Base-by-base conservation (phyloP, 2,113 vertebrate species). In the Suncus etruscus region DNA sequence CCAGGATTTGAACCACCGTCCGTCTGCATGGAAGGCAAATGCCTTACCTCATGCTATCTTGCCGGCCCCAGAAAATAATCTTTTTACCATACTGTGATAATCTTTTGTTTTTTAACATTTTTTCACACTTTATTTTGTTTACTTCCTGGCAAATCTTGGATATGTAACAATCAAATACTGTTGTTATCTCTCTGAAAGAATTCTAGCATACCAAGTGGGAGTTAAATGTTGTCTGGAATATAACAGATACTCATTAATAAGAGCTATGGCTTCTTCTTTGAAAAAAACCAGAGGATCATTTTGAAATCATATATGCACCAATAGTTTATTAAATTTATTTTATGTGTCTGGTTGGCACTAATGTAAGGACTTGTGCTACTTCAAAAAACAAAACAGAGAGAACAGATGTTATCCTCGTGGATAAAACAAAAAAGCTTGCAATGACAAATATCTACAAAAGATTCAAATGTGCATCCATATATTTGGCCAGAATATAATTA, bases 61-160 rank as follows among this genome's bases (percentile, higher is more conserved):
- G 39, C 39, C 5, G 39, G 39, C 39, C 39, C 39, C 39, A 3
- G 39, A 32, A 12, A 69, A 45, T 27, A 20, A n/a, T 77, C 25
- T 39, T 83, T 83, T 32, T 73, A 75, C 47, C 22, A 27, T 27
- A 11, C 14, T 32, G 3, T 29, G 27, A 54, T 58, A 54, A 10
- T 24, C 10, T 72, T n/a, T n/a, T n/a, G n/a, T n/a, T 86, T 10
- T 47, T 87, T 54, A 73, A 66, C 9, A 22, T 84, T 87, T 87
- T 20, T 87, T 50, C 25, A 81, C 18, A 74, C 66, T 80, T 66
- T 73, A 51, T 76, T 61, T 68, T 73, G n/a, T 32, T 61, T 87
- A 24, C 47, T 47, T 79, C 65, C 45, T 58, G 83, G 31, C 31
- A 66, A 90, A 39, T 27, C 50, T 69, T 47, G 54, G 24, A 65